Base-by-base conservation (phyloP, 2,888 invertebrate genomes). In the Drosophila formosana region DNA sequence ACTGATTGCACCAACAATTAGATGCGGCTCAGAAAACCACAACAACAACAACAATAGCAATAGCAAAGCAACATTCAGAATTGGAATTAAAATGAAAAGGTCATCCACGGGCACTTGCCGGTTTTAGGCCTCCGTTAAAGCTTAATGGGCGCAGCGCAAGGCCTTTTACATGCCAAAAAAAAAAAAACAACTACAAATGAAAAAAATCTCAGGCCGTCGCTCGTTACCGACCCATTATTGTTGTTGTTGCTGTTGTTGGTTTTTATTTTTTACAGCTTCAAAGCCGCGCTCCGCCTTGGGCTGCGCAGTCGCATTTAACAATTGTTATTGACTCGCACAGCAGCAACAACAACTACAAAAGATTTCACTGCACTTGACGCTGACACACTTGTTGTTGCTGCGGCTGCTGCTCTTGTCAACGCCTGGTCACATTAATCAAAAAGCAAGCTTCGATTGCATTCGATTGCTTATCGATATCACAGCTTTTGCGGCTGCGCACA, bases 111-210 rank as follows among this genome's bases (percentile, higher is more conserved):
- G 78, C 83, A 83, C 78, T 82, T 80, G 88, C 85, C 71, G 77
- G 66, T 55, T 53, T 56, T 49, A 65, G 66, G 75, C 56, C 63
- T 66, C 50, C 28, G 58, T 64, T 66, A 62, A 79, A 78, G 72
- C 68, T 86, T 86, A 88, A 84, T 88, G 78, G 83, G 78, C 87
- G 80, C 76, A 82, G 80, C 80, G 80, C 80, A 66, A 70, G 76
- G 80, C 72, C 79, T 78, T 75, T 78, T 72, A 75, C 76, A 79
- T 72, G 82, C 67, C 72, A 78, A 78, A 71, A 66, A 74, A n/a
- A 62, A 62, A 56, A 37, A 41, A 26, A 63, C 52, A 43, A 32
- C 26, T 18, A 58, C 41, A 37, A 52, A 53, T n/a, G n/a, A 50
- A 53, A 64, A 66, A 69, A 61, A 72, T 73, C 68, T 64, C 60